Evolutionary conservation across 1,140 invertebrate genomes (phyloP).

Genomic region (Thrips palmi): DNA sequence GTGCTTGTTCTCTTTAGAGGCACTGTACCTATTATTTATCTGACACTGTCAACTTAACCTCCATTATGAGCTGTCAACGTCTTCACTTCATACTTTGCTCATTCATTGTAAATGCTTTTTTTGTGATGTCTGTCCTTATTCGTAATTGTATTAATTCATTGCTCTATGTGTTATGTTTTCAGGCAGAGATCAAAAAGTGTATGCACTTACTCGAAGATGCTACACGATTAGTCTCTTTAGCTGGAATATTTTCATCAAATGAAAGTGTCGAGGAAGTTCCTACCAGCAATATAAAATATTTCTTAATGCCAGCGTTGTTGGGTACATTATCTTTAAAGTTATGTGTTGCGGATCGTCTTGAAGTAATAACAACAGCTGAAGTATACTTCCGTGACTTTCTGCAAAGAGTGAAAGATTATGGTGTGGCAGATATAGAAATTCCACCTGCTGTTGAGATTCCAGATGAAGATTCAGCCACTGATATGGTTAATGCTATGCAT

Average conservation of each 20-base stretch:
- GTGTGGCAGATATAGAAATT: slow-evolving; percentile 40
- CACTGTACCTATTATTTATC: slow-evolving; percentile 3
- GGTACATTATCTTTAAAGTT: slow-evolving; percentile 53
- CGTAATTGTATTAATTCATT: neutral
- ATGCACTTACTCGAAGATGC: slow-evolving; percentile 58
- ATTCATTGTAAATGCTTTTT: neutral
- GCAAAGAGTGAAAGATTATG: slow-evolving; percentile 58
- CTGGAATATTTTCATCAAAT: slow-evolving; percentile 72
- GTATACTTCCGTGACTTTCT: slow-evolving; percentile 76
- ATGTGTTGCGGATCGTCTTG: slow-evolving; percentile 36
- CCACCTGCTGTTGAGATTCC: slow-evolving; percentile 18
- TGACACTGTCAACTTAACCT: neutral
- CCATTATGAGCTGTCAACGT: neutral
- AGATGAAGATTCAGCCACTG: slow-evolving; percentile 14
- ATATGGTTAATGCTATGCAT: slow-evolving; percentile 12
- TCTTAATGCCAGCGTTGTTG: slow-evolving; percentile 65
- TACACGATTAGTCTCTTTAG: slow-evolving; percentile 54
- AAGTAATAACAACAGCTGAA: slow-evolving; percentile 51
- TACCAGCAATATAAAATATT: slow-evolving; percentile 66
- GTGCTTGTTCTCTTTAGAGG: neutral
- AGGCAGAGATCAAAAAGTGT: slow-evolving; percentile 44
- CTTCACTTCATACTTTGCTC: neutral
- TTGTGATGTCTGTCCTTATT: neutral
- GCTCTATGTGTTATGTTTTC: slow-evolving; percentile 16
- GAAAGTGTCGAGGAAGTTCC: slow-evolving; percentile 73